Evolutionary conservation across 2,797 vertebrate genomes (phyloP).

Genomic region (Sebastiscus tertius): DNA sequence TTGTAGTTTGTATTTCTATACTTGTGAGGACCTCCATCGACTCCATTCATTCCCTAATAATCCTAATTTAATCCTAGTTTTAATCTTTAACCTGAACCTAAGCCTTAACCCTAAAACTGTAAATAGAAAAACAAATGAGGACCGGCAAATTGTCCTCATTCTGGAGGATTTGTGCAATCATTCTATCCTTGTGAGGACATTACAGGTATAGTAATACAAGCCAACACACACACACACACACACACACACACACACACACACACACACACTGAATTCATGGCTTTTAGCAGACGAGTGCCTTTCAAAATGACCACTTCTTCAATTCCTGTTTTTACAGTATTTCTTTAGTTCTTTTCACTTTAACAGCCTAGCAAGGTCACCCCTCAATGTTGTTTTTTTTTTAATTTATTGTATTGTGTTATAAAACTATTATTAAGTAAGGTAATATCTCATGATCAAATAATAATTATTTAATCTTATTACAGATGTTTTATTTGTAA

Average conservation of each 20-base stretch:
- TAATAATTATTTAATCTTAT: constrained; percentile 77
- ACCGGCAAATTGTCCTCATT: constrained; percentile 26
- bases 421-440: constrained; percentile 66
- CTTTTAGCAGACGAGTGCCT: constrained; percentile 98
- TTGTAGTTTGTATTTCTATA: constrained; percentile 58
- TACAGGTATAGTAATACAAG: constrained; percentile 64
- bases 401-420: constrained; percentile 71
- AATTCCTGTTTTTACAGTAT: constrained; percentile 75
- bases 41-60: constrained; percentile 37
- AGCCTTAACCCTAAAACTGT: constrained; percentile 62
- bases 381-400: constrained; percentile 45
- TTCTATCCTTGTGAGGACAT: constrained; percentile 32
- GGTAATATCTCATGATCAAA: constrained; percentile 74
- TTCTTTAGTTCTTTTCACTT: constrained; percentile 77
- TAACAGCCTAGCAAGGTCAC: constrained; percentile 62
- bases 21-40: constrained; percentile 54
- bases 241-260: constrained; percentile 49
- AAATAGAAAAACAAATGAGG: constrained; percentile 24
- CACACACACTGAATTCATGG: constrained; percentile 75
- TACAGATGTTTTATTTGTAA: constrained; percentile 65
- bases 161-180: constrained; percentile 21
- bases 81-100: constrained; percentile 36
- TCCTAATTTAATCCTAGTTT: constrained; percentile 25
- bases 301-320: constrained; percentile 93
- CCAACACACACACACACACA: constrained; percentile 32